Evolutionary conservation across 30 jellyfish, hydroid and myxozoan genomes (phyloP), one percentile per base, ranked within the genome.

Genomic region (Cassiopea andromeda): DNA sequence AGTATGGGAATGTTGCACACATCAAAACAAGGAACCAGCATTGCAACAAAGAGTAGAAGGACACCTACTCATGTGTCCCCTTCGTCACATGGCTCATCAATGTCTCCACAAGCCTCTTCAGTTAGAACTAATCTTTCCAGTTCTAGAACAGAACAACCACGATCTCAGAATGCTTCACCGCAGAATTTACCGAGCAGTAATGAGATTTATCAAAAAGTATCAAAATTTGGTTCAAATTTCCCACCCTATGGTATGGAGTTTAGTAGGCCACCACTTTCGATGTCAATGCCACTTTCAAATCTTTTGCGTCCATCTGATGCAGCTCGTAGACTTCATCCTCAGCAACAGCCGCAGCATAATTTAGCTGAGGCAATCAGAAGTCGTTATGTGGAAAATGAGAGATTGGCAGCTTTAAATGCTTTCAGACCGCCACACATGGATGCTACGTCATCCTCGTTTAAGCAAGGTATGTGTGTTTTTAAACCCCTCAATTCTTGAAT

Each of bases 21-120:
- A 54, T 10, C 7, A 10, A 54, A 54, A 10, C 19, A 19, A 60
- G 27, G 73, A 45, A 27, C 90, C 47, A 61, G 50, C 73, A 44
- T 75, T 2, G 9, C 84, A 7, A 46, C 70, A 14, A 60, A 47
- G 27, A 69, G 73, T 27, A 72, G 84, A 44, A 83, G 43, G 70
- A 83, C 91, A 57, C 91, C 91, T 19, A 70, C 84, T 0, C 68
- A 78, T 57, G 91, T 69, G 76, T 83, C 91, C 7, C 91, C 91
- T 15, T 82, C 91, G 1, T 83, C 91, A 27, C 77, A 60, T 38
- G 80, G 78, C 48, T 83, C 91, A 44, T 83, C 91, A 1, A 72
- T 83, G 59, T 83, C 91, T 10, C 84, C 91, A 48, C 91, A 83
- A 43, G 91, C 91, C 10, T 69, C 91, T 1, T 83, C 91, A 47